Evolutionary conservation across 23 tunicate genomes (phyloP), one percentile per base, ranked within the genome.

Genomic region (Botrylloides violaceus): DNA sequence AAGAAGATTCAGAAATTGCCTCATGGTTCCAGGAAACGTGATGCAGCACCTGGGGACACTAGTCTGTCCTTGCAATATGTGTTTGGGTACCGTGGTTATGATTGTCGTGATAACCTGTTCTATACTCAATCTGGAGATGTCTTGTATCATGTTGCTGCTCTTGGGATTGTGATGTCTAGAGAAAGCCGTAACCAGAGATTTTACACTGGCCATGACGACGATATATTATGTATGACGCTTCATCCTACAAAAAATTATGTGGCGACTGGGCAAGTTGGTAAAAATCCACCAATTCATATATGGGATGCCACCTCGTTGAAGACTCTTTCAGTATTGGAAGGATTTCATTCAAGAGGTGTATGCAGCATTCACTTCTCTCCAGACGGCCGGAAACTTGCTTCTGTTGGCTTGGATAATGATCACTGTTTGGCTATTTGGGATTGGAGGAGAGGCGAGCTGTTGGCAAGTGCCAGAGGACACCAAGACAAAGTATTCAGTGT

Each of bases 371-470:
- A 83, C 27, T 93, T 93, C 56, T 84, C 98, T 37, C 80, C 75
- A 34, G 98, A 93, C 70, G 98, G 98, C 23, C 85, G 81, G 37
- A 79, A 79, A 39, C 78, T 93, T 31, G 88, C 70, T 43, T 93
- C 98, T n/a, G 77, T 93, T 29, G 98, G 98, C 1, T 80, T 93
- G 4, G 94, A 85, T 36, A 81, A 86, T 37, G 98, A 93, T 77
- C 98, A 93, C 80, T 59, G 78, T 66, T 56, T 93, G 81, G 98
- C 85, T 48, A 49, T 93, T 32, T 93, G 98, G 98, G 98, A 93
- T 73, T 93, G 98, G 98, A 77, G 65, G 39, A 77, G 82, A 0
- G 98, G 98, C 30, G 84, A 85, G 60, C 80, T 76, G 50, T 72
- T 93, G 29, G 92, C 98, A 27, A 72, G 80, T 27, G 60, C 87